Base-by-base conservation (phyloP, 2,113 vertebrate genomes). In the Myrmecophaga tridactyla region DNA sequence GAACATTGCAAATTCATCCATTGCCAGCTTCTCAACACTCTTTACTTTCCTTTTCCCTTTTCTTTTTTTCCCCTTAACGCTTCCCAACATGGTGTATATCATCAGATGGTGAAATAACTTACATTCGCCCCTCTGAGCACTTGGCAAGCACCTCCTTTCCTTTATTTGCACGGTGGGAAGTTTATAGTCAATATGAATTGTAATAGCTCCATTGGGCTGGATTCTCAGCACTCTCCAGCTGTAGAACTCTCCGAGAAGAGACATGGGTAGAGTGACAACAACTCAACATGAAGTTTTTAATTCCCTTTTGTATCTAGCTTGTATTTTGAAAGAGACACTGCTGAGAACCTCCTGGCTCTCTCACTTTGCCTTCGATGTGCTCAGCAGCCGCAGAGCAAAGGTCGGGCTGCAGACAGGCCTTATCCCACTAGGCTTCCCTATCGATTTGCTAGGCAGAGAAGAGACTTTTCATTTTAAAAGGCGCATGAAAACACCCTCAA, bases 101-200 rank as follows among this genome's bases (percentile, higher is more conserved):
- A 95, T 97, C 94, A 97, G 92, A 94, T 84, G 94, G 89, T 85
- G 73, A 94, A 97, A 92, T 78, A 96, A 94, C 94, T 95, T 84
- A 21, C 67, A 78, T 36, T 76, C 65, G 8, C 73, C 92, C 84
- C 92, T 80, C 12, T 0, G 15, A 95, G 96, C 86, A 43, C 94
- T 96, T 95, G 94, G 95, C 96, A 96, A 77, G 92, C 12, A 25
- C 89, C 67, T 85, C 86, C 70, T 2, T 84, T 51, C 75, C 90
- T 95, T 94, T 93, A 75, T 94, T 63, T 7, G 17, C 96, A 27
- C 96, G 89, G 96, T 78, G 81, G 96, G 97, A 76, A 89, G 96
- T 95, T 96, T 96, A 97, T 87, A 96, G 96, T 82, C 95, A 83
- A 89, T 84, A 92, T 93, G 96, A 96, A 96, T 80, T 90, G 95